Evolutionary conservation across 2,888 invertebrate genomes (phyloP).

Genomic region (Eristalis pertinax): DNA sequence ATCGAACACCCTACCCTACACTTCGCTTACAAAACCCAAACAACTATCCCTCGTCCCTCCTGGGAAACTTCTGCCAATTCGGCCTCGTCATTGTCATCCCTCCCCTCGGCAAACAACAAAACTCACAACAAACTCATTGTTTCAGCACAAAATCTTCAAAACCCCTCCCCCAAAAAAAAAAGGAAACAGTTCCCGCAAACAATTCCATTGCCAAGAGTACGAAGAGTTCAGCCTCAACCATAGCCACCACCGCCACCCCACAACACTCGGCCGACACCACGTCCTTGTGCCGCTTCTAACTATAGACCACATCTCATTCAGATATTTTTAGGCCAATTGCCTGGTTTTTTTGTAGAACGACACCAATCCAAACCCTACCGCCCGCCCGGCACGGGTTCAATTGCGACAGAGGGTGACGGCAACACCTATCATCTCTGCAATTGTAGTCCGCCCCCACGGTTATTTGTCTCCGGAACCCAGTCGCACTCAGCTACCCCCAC

Average conservation of each 20-base stretch:
- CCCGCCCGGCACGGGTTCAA: not conserved
- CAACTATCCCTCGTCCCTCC: not conserved
- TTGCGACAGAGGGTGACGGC: not conserved
- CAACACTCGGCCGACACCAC: constrained; percentile 37
- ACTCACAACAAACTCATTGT: not conserved
- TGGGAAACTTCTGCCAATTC: not conserved
- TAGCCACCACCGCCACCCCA: not conserved
- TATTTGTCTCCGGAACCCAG: constrained; percentile 49
- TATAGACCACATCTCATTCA: constrained; percentile 38
- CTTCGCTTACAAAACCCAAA: not conserved
- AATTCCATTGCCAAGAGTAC: constrained; percentile 47
- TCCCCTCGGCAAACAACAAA: not conserved
- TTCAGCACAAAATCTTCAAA: constrained; percentile 18
- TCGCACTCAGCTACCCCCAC: constrained; percentile 8
- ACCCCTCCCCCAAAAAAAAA: constrained; percentile 11
- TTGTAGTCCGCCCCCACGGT: constrained; percentile 34
- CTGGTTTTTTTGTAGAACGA: constrained; percentile 7
- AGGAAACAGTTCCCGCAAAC: constrained; percentile 10
- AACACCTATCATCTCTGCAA: constrained; percentile 1
- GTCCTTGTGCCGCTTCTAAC: constrained; percentile 60
- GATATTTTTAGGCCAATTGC: constrained; percentile 58
- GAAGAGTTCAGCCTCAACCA: not conserved
- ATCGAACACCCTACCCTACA: not conserved
- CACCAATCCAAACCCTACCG: constrained; percentile 1
- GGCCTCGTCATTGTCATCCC: not conserved